Conservation (phyloP, 2,797 vertebrate species). For the Margarornis squamiger region DNA sequence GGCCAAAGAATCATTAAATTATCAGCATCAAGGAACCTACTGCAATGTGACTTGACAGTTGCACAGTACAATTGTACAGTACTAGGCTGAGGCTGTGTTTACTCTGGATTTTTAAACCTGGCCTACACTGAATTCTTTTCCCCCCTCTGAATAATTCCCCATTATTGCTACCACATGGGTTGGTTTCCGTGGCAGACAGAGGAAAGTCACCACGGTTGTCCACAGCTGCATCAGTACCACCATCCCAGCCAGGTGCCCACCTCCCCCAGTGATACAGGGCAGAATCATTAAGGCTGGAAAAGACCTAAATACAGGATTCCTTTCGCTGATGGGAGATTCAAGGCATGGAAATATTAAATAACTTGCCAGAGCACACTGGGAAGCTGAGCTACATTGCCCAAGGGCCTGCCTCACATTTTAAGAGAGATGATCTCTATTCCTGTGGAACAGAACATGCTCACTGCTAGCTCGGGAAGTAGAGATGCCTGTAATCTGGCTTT, state of each 20-base stretch:
- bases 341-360: slow-evolving; percentile 17
- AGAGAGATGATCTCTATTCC: slow-evolving; percentile 7
- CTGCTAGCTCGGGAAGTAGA: background rate
- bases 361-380: slow-evolving; percentile 18
- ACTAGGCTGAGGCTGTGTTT: background rate
- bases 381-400: background rate
- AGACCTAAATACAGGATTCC: background rate
- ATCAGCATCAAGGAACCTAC: background rate
- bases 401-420: background rate
- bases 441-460: background rate
- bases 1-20: slow-evolving; percentile 15
- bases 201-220: background rate
- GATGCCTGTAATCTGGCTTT: background rate
- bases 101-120: background rate
- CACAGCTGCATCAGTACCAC: background rate
- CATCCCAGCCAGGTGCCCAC: background rate
- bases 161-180: background rate
- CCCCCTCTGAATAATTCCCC: background rate
- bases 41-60: background rate
- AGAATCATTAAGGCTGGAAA: background rate
- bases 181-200: background rate
- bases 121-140: background rate
- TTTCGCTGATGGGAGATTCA: background rate
- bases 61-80: background rate
- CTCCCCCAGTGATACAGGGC: background rate